Conservation (phyloP, 2,113 vertebrate species). For the Saguinus midas region DNA sequence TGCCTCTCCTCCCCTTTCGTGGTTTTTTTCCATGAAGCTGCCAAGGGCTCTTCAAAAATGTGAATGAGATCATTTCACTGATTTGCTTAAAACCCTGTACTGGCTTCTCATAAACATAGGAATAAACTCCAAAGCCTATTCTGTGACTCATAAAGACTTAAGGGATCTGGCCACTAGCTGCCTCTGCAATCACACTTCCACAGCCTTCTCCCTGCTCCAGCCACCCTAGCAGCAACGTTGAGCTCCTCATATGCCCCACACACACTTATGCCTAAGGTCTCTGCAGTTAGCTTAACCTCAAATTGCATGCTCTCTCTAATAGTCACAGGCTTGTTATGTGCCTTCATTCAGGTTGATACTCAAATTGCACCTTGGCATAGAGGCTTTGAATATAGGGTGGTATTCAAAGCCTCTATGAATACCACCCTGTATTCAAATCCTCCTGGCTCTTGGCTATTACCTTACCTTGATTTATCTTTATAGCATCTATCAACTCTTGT, state of each 20-base stretch:
- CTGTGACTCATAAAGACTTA: not conserved
- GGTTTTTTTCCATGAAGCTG: not conserved
- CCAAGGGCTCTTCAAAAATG: not conserved
- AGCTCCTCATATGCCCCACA: not conserved
- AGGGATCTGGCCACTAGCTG: not conserved
- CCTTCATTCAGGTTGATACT: not conserved
- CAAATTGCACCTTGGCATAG: not conserved
- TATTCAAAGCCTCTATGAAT: no score
- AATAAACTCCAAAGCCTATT: not conserved
- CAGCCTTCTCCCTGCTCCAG: not conserved
- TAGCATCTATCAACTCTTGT: not conserved
- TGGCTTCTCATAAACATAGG: not conserved
- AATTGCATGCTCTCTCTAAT: not conserved
- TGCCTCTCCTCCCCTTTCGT: no score
- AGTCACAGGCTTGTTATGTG: not conserved
- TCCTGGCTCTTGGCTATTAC: not conserved
- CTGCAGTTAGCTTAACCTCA: not conserved
- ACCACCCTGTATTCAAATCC: not conserved
- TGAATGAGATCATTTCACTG: not conserved
- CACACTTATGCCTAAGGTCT: not conserved
- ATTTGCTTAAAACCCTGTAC: not conserved
- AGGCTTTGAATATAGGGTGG: not conserved
- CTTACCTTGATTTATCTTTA: not conserved
- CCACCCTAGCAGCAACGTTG: not conserved
- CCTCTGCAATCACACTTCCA: not conserved